A percentile compares a stretch with the other conserved stretches of the same genome.
Evolutionary conservation across 2,113 vertebrate genomes (phyloP).

Genomic region (Colossoma macropomum): DNA sequence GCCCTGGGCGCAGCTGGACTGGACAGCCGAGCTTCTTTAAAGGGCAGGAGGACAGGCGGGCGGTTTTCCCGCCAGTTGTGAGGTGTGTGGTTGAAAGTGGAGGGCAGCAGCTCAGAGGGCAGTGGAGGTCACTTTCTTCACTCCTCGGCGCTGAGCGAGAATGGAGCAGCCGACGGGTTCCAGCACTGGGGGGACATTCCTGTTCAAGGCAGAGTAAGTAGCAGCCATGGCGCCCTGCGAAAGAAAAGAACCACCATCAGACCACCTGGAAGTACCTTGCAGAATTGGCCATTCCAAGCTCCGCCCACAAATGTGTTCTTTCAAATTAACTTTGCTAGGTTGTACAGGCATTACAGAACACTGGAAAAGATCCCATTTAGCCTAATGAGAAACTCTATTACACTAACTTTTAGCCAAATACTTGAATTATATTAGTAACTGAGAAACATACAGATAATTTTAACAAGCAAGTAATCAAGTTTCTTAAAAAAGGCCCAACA

Average conservation of each 20-base stretch:
- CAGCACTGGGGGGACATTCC: constrained; percentile 84
- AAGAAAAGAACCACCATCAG: constrained; percentile 8
- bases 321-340: too few relatives aligned
- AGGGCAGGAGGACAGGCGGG: constrained; percentile 17
- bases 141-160: constrained; percentile 89
- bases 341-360: too few relatives aligned
- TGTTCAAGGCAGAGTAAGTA: constrained; percentile 89
- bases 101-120: constrained; percentile 77
- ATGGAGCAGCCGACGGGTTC: constrained; percentile 90
- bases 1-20: constrained; percentile 11
- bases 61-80: constrained; percentile 9
- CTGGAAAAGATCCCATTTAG: too few relatives aligned
- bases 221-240: constrained; percentile 90
- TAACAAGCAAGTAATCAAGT: too few relatives aligned
- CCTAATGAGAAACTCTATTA: too few relatives aligned
- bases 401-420: too few relatives aligned
- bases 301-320: too few relatives aligned
- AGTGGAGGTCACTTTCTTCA: constrained; percentile 92
- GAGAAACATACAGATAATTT: too few relatives aligned
- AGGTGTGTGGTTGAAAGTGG: constrained; percentile 41
- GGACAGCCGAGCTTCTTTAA: neutral
- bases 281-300: too few relatives aligned
- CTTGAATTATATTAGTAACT: too few relatives aligned
- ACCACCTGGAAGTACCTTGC: neutral
- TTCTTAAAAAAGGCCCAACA: too few relatives aligned